Conservation (phyloP, 2,797 vertebrate species). For the Remorina albescens region DNA sequence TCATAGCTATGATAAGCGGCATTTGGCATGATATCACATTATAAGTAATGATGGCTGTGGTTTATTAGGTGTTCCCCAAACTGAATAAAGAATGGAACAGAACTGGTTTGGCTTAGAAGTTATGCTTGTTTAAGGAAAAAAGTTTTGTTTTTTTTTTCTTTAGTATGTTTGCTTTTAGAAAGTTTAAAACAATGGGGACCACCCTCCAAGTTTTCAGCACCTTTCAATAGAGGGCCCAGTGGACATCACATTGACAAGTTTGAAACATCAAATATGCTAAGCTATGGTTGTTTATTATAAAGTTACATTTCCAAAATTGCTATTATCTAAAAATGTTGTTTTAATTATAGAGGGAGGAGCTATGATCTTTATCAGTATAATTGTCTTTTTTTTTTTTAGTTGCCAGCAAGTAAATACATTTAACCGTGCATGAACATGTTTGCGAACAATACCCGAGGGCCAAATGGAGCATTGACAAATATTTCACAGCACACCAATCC, state of each 20-base stretch:
- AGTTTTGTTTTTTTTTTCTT: neutral
- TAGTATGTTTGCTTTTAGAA: neutral
- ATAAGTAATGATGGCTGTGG: neutral
- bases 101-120: no score
- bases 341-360: neutral
- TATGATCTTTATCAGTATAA: conserved; percentile 27
- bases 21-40: neutral
- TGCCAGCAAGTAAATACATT: conserved; percentile 35
- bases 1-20: neutral
- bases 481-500: conserved; percentile 66
- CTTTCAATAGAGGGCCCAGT: neutral
- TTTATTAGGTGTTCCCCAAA: neutral
- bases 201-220: neutral
- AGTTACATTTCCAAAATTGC: neutral
- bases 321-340: neutral
- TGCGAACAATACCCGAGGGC: conserved; percentile 44
- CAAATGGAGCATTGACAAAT: conserved; percentile 61
- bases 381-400: conserved; percentile 26
- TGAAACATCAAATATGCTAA: neutral
- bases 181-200: neutral
- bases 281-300: neutral
- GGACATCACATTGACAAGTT: neutral
- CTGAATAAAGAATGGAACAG: neutral
- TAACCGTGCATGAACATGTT: conserved; percentile 44
- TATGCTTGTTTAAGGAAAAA: neutral